Evolutionary conservation across 1,140 invertebrate species (phyloP), one percentile per base, ranked within the genome.

Genomic region (Drosophila gunungcola): DNA sequence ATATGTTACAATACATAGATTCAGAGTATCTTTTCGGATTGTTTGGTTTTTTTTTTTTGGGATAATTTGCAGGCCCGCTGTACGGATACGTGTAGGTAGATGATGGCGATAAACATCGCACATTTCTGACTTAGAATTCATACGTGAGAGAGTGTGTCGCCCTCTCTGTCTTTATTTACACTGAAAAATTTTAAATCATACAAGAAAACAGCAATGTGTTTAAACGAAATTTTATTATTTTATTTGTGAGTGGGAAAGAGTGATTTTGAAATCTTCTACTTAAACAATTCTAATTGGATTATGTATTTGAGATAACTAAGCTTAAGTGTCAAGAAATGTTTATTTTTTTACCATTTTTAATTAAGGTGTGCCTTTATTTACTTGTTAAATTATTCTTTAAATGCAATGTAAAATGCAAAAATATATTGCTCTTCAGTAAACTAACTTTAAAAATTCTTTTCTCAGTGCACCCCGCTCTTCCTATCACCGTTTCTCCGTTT

Each of bases 51-150:
- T 38, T 64, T 73, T 53, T 65, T 64, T 54, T 61, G 51, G 73
- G 73, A 78, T 78, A 78, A 78, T 78, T 70, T 76, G 77, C 63
- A 48, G 49, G 29, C 73, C 34, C 16, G 54, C 41, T 61, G 36
- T 75, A 75, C 73, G 72, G 72, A 76, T 67, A 74, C 70, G 61
- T 70, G 75, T 67, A 75, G 62, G 74, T 69, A 67, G 73, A 53
- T 53, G 54, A 49, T 55, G 73, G 72, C 60, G 76, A 78, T 78
- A 78, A 78, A 78, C 74, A 78, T 78, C 76, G 58, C 74, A 78
- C 76, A 61, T 78, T 72, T 78, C 48, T 34, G 60, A 52, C 58
- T 78, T 78, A 73, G 76, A 78, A 78, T 78, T 72, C 73, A 64
- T 72, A 61, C 64, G 56, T 67, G 52, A 65, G 64, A 65, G 62